These are phyloP conservation scores for Palloptera scutellata DNA, from an alignment of 2,888 invertebrate genomes.

Conservation along the genomic window DNA sequence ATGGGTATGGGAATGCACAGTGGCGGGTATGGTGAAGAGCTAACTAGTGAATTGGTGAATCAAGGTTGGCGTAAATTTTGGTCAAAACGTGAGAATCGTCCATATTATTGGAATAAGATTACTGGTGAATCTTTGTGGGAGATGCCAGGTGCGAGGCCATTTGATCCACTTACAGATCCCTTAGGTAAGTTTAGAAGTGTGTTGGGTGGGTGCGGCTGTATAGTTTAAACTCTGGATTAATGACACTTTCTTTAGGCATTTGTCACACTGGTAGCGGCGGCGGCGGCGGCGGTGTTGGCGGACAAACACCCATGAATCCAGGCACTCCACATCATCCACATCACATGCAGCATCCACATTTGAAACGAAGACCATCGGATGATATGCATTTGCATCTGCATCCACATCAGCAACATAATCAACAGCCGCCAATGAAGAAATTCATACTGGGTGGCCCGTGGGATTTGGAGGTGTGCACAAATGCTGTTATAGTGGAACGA, in stretches of 20 bases:
- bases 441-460: conserved; percentile 90
- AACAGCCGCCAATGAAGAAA: conserved; percentile 82
- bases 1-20: conserved; percentile 41
- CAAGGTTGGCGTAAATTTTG: conserved; percentile 97
- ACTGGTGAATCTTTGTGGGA: conserved; percentile 98
- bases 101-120: conserved; percentile 96
- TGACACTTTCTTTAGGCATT: conserved; percentile 41
- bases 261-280: conserved; percentile 49
- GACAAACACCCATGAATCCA: conserved; percentile 56
- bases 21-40: conserved; percentile 61
- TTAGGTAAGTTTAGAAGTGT: conserved; percentile 64
- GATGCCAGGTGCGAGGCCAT: conserved; percentile 81
- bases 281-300: conserved; percentile 33
- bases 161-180: conserved; percentile 92
- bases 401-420: conserved; percentile 47
- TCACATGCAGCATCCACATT: conserved; percentile 50
- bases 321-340: conserved; percentile 54
- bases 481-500: conserved; percentile 82
- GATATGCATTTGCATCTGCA: conserved; percentile 57
- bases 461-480: conserved; percentile 93
- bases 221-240: no score
- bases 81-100: conserved; percentile 94
- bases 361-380: conserved; percentile 62
- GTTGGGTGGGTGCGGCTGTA: no score
- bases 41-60: conserved; percentile 67